Base-by-base conservation (phyloP, 2,888 invertebrate genomes). In the Teleiodes luculella region DNA sequence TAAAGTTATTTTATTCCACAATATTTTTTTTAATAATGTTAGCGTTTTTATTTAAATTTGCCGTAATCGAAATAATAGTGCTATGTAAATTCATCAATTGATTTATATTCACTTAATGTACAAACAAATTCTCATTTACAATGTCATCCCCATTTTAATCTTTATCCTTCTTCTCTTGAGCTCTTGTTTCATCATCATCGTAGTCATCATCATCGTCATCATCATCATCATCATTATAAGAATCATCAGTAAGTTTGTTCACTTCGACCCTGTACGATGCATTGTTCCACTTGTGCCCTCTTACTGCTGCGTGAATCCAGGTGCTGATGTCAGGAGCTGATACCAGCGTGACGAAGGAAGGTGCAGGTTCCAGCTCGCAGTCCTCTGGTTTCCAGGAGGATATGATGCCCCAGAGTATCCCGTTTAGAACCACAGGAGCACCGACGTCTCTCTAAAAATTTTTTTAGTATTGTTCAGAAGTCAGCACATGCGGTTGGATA, bases 391-490 rank as follows among this genome's bases (percentile, higher is more conserved):
- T 74, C 78, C 79, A 86, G 0, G 84, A 81, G 0, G 84, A 85
- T 1, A 81, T 55, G 1, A 86, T 65, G 0, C 79, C 86, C 82
- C 81, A 80, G 0, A 86, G 65, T 0, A 81, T 55, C 0, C 77
- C 78, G 54, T 85, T 80, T 0, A 82, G 59, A 0, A 83, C 81
- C 0, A 84, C 82, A 0, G 86, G 85, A 0, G 83, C 84, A 0
- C 86, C 85, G 0, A 65, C 55, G 10, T 85, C 80, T 58, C 80
- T 73, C 86, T 86, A 66, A 6, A 67, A 72, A 35, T n/a, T 14
- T 31, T 37, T 35, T 35, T 4, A 11, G 13, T n/a, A 35, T n/a
- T n/a, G n/a, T n/a, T n/a, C n/a, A n/a, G n/a, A n/a, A n/a, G n/a
- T n/a, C n/a, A n/a, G n/a, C n/a, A n/a, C n/a, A n/a, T n/a, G n/a